Percentiles rank a stretch among this genome's conserved stretches.
Conservation (phyloP, 2,888 invertebrate genomes). For the Dichetophora obliterata region DNA sequence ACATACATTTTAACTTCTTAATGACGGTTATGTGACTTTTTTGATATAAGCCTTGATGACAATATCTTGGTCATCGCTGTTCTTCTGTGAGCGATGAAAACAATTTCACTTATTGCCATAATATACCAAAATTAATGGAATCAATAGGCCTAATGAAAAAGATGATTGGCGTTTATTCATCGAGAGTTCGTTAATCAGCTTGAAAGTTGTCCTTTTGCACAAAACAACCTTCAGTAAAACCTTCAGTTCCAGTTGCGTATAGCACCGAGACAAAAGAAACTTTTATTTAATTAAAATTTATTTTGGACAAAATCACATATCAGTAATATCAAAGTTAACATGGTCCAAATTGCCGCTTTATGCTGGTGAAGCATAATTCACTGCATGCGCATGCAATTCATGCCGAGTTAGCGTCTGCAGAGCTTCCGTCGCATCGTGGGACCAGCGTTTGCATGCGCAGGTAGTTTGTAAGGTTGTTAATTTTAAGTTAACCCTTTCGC, state of each 20-base stretch:
- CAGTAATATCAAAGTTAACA: no score
- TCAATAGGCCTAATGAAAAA: background rate
- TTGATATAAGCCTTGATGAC: no score
- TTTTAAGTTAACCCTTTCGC: no score
- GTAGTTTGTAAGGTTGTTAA: no score
- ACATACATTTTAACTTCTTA: no score
- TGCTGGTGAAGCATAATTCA: no score
- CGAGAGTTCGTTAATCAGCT: background rate
- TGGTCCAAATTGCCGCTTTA: background rate
- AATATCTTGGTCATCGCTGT: no score
- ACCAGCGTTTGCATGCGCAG: no score
- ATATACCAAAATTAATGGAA: background rate
- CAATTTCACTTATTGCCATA: background rate
- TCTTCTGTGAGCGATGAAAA: slow-evolving; percentile 1
- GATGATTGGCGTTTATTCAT: background rate
- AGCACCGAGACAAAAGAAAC: background rate
- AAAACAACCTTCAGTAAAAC: background rate
- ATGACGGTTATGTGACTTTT: no score
- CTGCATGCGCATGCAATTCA: no score
- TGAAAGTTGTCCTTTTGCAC: background rate
- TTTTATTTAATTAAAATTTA: background rate
- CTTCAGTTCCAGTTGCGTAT: background rate
- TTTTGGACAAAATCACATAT: background rate
- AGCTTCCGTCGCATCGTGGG: no score
- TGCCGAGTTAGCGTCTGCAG: no score